Base-by-base conservation (phyloP, 1,140 invertebrate genomes). In the Drosophila subobscura region DNA sequence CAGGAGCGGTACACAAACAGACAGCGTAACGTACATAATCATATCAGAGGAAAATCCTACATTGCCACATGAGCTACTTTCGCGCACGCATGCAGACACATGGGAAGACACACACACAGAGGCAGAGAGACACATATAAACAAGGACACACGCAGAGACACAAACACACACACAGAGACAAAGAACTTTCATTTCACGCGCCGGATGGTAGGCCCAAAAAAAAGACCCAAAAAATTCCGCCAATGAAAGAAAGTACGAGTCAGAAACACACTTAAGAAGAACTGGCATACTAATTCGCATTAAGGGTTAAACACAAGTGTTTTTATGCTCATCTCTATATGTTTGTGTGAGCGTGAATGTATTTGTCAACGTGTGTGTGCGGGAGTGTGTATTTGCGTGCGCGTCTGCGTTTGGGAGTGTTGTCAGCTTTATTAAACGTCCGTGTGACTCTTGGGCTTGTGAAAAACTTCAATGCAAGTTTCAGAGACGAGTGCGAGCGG, bases 261-360 rank as follows among this genome's bases (percentile, higher is more conserved):
- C 33, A 25, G 49, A 66, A 42, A 27, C 57, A 33, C 68, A 20
- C 16, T 20, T 10, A 42, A 40, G 12, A 46, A 68, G 57, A 84
- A 79, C 60, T 53, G 72, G 56, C 73, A 76, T 68, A 81, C 75
- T 80, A 88, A 86, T 80, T 78, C 68, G 74, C 78, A 77, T 85
- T 85, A 81, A 86, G 83, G 81, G 83, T 85, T 85, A 86, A 81
- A 85, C 81, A 86, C 83, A 85, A 81, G 61, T 81, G 83, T 78
- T 88, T 86, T 81, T 74, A 77, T 83, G 71, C 33, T 37, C 41
- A 12, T 59, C 8, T 40, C 16, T 27, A 23, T n/a, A 25, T 14
- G 23, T 12, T 33, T 2, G 14, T n/a, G 16, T 23, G 6, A 40
- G 37, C 14, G 27, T 27, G 12, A 37, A 58, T 57, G 45, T 45